phyloP scores from a whole-genome alignment of 1,140 invertebrate genomes.

The Drosophila albomicans region DNA sequence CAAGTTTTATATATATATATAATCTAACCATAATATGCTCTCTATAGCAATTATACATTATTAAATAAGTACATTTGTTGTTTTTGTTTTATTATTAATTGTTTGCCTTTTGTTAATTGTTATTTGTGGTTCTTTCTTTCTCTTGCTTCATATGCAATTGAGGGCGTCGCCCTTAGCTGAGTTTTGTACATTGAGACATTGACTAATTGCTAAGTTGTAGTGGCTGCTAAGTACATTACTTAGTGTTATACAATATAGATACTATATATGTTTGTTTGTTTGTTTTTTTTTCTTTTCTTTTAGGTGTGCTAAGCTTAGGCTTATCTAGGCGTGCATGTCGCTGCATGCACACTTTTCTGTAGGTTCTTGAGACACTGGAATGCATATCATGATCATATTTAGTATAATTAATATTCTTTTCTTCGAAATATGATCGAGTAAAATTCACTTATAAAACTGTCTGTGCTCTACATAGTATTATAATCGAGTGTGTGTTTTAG shows the following conservation, averaged over 20 bases:
- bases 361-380: conserved; percentile 76
- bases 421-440: conserved; percentile 54
- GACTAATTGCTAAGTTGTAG: conserved; percentile 57
- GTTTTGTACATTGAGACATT: conserved; percentile 81
- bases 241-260: conserved; percentile 51
- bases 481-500: conserved; percentile 36
- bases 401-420: conserved; percentile 11
- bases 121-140: conserved; percentile 51
- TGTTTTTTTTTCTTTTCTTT: background rate
- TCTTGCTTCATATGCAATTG: conserved; percentile 24
- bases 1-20: conserved; percentile 50
- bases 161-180: conserved; percentile 47
- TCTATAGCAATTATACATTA: conserved; percentile 34
- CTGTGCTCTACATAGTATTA: conserved; percentile 37
- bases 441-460: conserved; percentile 78
- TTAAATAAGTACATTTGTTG: conserved; percentile 56
- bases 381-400: conserved; percentile 56
- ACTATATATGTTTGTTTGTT: conserved; percentile 36
- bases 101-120: conserved; percentile 3
- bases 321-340: conserved; percentile 51
- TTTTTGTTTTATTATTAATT: background rate
- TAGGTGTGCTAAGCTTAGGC: conserved; percentile 59
- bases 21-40: conserved; percentile 54
- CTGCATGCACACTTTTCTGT: conserved; percentile 20
- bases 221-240: conserved; percentile 43